Conservation (phyloP, 2,888 invertebrate species). For the Salticus scenicus region DNA sequence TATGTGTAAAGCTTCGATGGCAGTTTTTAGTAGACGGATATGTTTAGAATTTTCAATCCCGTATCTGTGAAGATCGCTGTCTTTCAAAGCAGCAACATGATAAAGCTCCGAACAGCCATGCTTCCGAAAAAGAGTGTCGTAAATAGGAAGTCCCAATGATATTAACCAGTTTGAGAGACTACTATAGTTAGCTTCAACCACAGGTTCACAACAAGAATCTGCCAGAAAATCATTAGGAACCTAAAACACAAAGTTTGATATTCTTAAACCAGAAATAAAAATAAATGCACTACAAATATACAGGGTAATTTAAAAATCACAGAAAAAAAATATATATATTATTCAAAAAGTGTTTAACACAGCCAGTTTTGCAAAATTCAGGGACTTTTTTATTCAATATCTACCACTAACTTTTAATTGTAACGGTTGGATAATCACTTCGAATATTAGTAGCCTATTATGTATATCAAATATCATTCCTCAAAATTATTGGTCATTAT, state of each 20-base stretch:
- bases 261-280: too few relatives aligned
- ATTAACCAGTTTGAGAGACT: conserved; percentile 75
- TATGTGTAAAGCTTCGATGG: conserved; percentile 70
- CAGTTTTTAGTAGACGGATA: conserved; percentile 69
- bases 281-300: too few relatives aligned
- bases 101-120: conserved; percentile 72
- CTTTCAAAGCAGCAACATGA: conserved; percentile 72
- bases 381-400: too few relatives aligned
- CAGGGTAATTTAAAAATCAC: too few relatives aligned
- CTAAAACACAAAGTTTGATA: conserved; percentile 72
- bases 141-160: conserved; percentile 76
- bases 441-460: too few relatives aligned
- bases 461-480: too few relatives aligned
- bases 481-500: too few relatives aligned
- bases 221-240: conserved; percentile 75
- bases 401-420: too few relatives aligned
- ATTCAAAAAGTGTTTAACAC: too few relatives aligned
- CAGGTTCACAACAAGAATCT: conserved; percentile 74
- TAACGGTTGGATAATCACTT: too few relatives aligned
- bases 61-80: conserved; percentile 64
- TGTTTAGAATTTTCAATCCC: conserved; percentile 69
- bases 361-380: too few relatives aligned
- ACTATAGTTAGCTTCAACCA: conserved; percentile 74
- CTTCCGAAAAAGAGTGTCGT: conserved; percentile 71
- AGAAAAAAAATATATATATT: too few relatives aligned